Evolutionary conservation across 2,888 invertebrate genomes (phyloP), one percentile per base, ranked within the genome.

Genomic region (Anoplius nigerrimus): DNA sequence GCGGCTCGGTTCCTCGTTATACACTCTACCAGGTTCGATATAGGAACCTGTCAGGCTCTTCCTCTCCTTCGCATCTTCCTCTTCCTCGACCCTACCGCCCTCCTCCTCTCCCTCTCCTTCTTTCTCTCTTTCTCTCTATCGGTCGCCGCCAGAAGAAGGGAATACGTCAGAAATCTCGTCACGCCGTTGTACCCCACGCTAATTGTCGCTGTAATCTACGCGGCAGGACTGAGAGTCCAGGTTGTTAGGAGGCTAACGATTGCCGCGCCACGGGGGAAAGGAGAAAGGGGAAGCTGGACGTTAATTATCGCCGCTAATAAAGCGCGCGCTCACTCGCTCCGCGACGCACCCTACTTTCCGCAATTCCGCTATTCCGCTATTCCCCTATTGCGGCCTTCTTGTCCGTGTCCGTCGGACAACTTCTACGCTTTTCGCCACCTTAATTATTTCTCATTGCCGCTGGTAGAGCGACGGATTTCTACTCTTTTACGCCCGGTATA

Each of bases 221-320:
- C 74, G 70, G 71, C 73, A 69, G 71, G 78, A 71, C 81, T 79
- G 71, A 82, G 83, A 85, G 80, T 82, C 74, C 79, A 69, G 76
- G 70, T 81, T 78, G 83, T 79, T 81, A 80, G 71, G 66, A 78
- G 74, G 2, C 80, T 82, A 83, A 84, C 82, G 82, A 85, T 82
- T 75, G 77, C n/a, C 75, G 57, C 66, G 42, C 34, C 11, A 65
- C 56, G 68, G 70, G 46, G 11, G 62, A 51, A 54, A 34, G n/a
- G 51, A 24, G 43, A 27, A 46, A 43, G 54, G 54, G 62, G 55
- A 51, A 53, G 13, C 56, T 73, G 76, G 66, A 74, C 80, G 81
- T 84, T 84, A 84, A 83, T 84, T 84, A 82, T 79, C 79, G 77
- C 58, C 62, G 76, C 76, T 82, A 82, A 82, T 82, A 81, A 82